Conservation (phyloP, 2,113 vertebrate species). For the Noturus placidus region DNA sequence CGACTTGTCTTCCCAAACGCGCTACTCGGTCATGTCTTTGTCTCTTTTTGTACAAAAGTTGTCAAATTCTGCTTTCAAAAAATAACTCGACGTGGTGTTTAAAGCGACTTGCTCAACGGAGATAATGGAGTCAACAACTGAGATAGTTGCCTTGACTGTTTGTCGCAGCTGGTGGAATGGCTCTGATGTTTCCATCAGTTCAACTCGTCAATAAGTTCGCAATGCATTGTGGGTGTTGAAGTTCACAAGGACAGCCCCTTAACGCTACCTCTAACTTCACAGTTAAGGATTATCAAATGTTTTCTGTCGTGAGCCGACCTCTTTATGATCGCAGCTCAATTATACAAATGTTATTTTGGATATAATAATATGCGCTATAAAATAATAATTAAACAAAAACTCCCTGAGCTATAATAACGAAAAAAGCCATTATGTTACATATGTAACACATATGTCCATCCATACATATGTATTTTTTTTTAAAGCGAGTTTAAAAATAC, state of each 20-base stretch:
- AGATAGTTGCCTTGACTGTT: constrained; percentile 32
- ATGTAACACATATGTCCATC: no score
- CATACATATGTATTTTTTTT: no score
- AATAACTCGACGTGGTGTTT: neutral
- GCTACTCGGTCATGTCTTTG: neutral
- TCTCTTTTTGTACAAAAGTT: neutral
- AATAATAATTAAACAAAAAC: no score
- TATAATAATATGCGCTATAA: no score
- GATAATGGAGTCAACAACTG: constrained; percentile 28
- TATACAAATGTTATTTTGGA: neutral
- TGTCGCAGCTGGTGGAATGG: constrained; percentile 29
- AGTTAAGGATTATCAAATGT: neutral
- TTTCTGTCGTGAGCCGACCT: neutral
- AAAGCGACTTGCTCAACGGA: neutral
- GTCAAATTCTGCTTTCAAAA: neutral
- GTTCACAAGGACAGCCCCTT: neutral
- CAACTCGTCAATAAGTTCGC: constrained; percentile 38
- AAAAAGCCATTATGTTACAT: neutral
- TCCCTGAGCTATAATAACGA: no score
- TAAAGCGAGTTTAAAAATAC: neutral
- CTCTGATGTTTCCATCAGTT: constrained; percentile 35
- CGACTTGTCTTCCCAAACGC: neutral
- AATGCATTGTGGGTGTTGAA: constrained; percentile 42
- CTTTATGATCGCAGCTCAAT: neutral
- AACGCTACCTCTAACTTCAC: neutral